Percentiles rank a stretch among this genome's conserved stretches.
phyloP scores from a whole-genome alignment of 2,797 vertebrate genomes.

The Amazona finschi region DNA sequence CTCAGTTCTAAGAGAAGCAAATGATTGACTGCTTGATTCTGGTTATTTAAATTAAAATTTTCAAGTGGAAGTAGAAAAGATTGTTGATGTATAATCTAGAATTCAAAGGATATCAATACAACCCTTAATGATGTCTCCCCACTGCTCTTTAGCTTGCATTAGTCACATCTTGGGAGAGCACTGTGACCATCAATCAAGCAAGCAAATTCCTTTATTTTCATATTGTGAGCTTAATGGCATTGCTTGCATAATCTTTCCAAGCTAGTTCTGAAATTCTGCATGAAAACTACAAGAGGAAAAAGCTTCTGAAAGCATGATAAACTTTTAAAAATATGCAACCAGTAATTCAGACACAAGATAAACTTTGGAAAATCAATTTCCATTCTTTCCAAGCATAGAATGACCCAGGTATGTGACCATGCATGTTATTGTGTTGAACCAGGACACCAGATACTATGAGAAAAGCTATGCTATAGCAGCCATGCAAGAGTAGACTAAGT shows the following conservation, averaged over 20 bases:
- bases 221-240: background rate
- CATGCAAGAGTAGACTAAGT: background rate
- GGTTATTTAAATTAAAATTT: slow-evolving; percentile 41
- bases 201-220: slow-evolving; percentile 34
- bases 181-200: background rate
- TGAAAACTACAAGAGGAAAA: background rate
- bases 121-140: background rate
- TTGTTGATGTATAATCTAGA: slow-evolving; percentile 20
- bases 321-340: background rate
- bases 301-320: background rate
- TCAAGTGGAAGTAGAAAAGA: background rate
- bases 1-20: background rate
- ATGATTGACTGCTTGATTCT: background rate
- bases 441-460: background rate
- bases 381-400: background rate
- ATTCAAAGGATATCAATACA: slow-evolving; percentile 43
- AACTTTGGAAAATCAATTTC: background rate
- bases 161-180: slow-evolving; percentile 25
- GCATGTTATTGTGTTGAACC: background rate
- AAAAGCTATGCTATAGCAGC: background rate
- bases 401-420: background rate
- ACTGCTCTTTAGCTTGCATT: slow-evolving; percentile 9
- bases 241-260: background rate
- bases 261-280: background rate
- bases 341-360: background rate